phyloP scores from a whole-genome alignment of 1,140 invertebrate genomes.

The Cydia strobilella region DNA sequence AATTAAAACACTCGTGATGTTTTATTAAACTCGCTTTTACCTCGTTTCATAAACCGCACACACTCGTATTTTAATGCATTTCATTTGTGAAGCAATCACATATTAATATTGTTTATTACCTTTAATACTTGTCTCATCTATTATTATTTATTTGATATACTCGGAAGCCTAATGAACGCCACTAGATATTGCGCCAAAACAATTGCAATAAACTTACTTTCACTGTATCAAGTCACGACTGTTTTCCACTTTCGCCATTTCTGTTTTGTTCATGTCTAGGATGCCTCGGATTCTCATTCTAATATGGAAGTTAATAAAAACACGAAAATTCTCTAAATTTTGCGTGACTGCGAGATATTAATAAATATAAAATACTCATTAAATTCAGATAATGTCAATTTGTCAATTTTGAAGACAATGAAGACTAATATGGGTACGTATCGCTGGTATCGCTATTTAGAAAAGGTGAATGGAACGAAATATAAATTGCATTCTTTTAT shows the following conservation, averaged over 20 bases:
- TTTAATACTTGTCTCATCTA: too few species aligned
- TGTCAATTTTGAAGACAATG: too few species aligned
- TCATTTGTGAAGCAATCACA: too few species aligned
- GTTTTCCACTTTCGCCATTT: slow-evolving; percentile 4
- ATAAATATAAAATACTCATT: background rate
- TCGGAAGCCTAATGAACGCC: background rate
- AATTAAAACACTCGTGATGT: too few species aligned
- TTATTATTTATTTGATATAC: background rate
- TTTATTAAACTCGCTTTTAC: too few species aligned
- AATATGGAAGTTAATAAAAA: background rate
- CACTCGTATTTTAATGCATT: too few species aligned
- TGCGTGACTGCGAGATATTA: background rate
- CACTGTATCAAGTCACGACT: background rate
- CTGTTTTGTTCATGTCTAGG: background rate
- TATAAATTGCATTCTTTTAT: too few species aligned
- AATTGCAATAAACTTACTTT: background rate
- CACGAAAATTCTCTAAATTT: background rate
- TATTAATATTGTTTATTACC: too few species aligned
- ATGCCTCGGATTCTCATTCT: background rate
- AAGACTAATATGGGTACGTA: background rate
- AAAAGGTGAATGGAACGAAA: too few species aligned
- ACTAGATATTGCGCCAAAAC: background rate
- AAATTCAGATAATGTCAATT: background rate
- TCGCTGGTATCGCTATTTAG: background rate
- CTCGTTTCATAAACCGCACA: too few species aligned